Evolutionary conservation across 2,797 vertebrate genomes (phyloP), one percentile per base, ranked within the genome.

Genomic region (Lepilemur ruficaudatus): DNA sequence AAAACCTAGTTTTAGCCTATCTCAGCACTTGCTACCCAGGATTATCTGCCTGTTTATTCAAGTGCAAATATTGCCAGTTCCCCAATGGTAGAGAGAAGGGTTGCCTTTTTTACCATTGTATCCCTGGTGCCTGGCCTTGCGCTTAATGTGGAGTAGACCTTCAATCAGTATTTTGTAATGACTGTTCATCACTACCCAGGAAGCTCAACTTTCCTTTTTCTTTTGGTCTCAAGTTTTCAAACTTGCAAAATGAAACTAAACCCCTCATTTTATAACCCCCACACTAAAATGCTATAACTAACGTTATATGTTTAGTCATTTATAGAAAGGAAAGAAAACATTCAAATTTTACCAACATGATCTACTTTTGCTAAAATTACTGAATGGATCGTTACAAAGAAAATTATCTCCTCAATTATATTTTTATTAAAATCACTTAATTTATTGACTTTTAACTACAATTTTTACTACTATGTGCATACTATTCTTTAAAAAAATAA

Each of bases 291-390:
- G 55, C 18, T 90, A 50, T 38, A 52, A 85, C 30, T 48, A 79
- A 5, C 5, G 25, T 41, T 43, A 88, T 43, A 88, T 25, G 59
- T 79, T 78, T 69, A 84, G 22, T 61, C 80, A 61, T 73, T 87
- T 50, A 78, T 3, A 79, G 15, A 59, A 92, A 95, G 43, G 41
- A 86, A 82, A 61, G 78, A 41, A 92, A 78, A 67, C 4, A 83
- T 78, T 11, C 28, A 91, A 38, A 84, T 75, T 65, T 73, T 91
- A 92, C 46, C 61, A 88, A 32, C 32, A 35, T 41, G 23, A n/a
- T 95, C 41, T 81, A 67, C 15, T 89, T 95, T 95, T 94, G 73
- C 25, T n/a, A 91, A 93, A 96, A 92, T 81, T 89, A 15, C 43
- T 78, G 50, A 92, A 79, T 85, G 38, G 28, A 12, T 12, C 69